Evolutionary conservation across 2,797 vertebrate genomes (phyloP).

Genomic region (Sorex maritimensis): DNA sequence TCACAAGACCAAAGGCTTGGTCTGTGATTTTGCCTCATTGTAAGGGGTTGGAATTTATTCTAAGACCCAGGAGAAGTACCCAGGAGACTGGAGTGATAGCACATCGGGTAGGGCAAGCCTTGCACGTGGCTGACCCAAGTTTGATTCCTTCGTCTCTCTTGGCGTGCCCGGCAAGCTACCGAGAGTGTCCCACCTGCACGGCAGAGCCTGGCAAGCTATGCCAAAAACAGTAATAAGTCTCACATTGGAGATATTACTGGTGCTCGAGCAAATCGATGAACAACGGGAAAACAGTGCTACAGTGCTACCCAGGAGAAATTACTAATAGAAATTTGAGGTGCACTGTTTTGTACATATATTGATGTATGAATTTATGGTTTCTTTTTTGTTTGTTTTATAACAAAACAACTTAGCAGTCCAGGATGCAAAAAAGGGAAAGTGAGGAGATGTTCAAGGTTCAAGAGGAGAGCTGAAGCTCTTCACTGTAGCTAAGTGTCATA

Average conservation of each 20-base stretch:
- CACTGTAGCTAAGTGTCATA: background rate
- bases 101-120: too few relatives aligned
- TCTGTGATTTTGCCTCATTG: background rate
- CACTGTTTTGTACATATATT: background rate
- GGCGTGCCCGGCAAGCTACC: too few relatives aligned
- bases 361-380: background rate
- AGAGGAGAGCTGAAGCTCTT: background rate
- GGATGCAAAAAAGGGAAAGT: constrained; percentile 27
- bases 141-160: too few relatives aligned
- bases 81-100: background rate
- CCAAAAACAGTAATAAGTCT: too few relatives aligned
- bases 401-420: background rate
- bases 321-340: background rate
- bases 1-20: background rate
- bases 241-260: background rate
- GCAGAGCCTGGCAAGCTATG: too few relatives aligned
- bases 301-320: background rate
- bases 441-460: background rate
- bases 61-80: background rate
- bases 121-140: too few relatives aligned
- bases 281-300: too few relatives aligned
- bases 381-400: background rate
- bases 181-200: too few relatives aligned
- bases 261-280: too few relatives aligned
- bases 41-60: background rate